These are phyloP conservation scores for Lasioglossum baleicum DNA, from an alignment of 1,140 invertebrate genomes.

Conservation along the genomic window DNA sequence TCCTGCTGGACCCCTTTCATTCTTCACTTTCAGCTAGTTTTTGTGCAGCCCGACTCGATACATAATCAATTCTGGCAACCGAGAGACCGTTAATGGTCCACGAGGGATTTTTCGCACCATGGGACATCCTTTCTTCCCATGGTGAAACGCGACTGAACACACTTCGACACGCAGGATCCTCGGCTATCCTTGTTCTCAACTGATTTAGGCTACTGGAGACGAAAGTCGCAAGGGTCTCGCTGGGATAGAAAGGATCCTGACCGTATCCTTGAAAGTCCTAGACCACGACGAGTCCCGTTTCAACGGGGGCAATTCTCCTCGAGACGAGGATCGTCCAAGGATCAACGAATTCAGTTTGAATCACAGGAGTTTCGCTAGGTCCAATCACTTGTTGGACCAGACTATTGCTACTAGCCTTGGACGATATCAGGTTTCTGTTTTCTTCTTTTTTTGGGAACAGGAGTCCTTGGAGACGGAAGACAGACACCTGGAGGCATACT, in stretches of 20 bases:
- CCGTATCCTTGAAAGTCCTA: not conserved
- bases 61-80: not conserved
- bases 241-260: not conserved
- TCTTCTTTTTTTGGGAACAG: not conserved
- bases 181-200: not conserved
- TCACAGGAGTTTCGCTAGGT: slow-evolving; percentile 14
- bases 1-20: too few relatives aligned
- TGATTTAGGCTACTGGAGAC: not conserved
- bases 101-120: not conserved
- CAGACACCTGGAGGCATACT: not conserved
- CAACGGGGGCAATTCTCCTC: slow-evolving; percentile 9
- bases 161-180: not conserved
- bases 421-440: not conserved
- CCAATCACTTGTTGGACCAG: slow-evolving; percentile 3
- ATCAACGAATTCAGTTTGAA: slow-evolving; percentile 38
- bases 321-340: slow-evolving; percentile 18
- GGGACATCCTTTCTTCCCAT: not conserved
- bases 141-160: too few relatives aligned
- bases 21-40: too few relatives aligned
- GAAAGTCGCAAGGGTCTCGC: not conserved
- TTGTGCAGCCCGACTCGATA: not conserved
- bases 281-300: slow-evolving; percentile 6
- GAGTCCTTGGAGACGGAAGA: not conserved
- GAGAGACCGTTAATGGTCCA: not conserved
- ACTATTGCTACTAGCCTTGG: slow-evolving; percentile 33